Evolutionary conservation across 2,113 vertebrate genomes (phyloP).

Genomic region (Phaethornis superciliosus): DNA sequence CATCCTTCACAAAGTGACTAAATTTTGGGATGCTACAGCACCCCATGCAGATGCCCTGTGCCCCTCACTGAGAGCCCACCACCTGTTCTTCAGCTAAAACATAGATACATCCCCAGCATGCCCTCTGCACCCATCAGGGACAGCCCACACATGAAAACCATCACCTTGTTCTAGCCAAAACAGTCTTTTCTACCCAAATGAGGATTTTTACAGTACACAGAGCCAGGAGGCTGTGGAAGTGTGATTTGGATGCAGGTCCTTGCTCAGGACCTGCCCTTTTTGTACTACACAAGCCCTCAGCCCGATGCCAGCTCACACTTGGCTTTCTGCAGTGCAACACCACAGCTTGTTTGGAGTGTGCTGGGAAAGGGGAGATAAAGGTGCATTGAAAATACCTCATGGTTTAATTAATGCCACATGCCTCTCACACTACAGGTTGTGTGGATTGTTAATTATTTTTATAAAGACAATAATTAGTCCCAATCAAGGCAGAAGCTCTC

Average conservation of each 20-base stretch:
- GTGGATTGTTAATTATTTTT: slow-evolving; percentile 73
- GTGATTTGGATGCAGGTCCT: neutral
- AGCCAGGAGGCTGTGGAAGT: neutral
- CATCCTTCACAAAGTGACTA: neutral
- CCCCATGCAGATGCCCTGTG: neutral
- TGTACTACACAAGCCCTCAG: neutral
- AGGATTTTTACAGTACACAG: fast-evolving
- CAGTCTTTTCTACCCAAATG: neutral
- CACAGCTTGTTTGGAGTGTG: neutral
- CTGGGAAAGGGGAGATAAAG: slow-evolving; percentile 2
- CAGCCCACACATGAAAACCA: fast-evolving
- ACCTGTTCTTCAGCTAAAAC: neutral
- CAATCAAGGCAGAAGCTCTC: slow-evolving; percentile 75
- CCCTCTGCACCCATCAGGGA: neutral
- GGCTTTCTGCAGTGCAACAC: neutral
- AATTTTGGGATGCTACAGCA: neutral
- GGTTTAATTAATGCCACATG: slow-evolving; percentile 59
- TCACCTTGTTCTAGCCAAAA: neutral
- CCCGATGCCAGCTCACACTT: fast-evolving
- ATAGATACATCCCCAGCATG: neutral
- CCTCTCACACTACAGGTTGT: slow-evolving; percentile 42
- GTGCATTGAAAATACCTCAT: neutral
- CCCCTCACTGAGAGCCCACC: fast-evolving
- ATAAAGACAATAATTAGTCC: slow-evolving; percentile 80
- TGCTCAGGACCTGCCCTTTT: neutral